Base-by-base conservation (phyloP, 92 coral and sea anemone genomes). In the Micromussa lordhowensis region DNA sequence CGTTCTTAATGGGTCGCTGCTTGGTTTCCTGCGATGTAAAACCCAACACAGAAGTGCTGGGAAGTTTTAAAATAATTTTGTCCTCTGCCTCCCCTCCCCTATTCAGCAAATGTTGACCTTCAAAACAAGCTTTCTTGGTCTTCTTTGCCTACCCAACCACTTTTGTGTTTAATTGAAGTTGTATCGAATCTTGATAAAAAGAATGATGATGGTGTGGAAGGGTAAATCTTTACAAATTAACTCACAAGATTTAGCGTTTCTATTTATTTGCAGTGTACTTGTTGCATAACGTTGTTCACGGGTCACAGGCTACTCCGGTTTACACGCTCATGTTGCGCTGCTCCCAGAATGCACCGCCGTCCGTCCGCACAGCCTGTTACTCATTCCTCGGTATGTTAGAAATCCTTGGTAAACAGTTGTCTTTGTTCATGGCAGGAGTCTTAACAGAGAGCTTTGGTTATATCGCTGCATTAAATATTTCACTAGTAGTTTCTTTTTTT, bases 281-380 rank as follows among this genome's bases (percentile, higher is more conserved):
- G 31, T 63, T 92, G 66, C 96, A 93, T 79, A 93, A 93, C 85
- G 85, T 93, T 38, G 93, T 98, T 32, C 91, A 92, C 54, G 99
- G 99, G 48, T 95, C 96, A 77, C 91, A 96, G 82, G 94, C 99
- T 28, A 98, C 93, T 1, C 97, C 97, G 17, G 93, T 94, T 61
- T 96, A 91, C 78, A 87, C 92, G 14, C 87, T 96, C 48, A 93
- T 96, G 91, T 85, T 96, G 24, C 77, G 76, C 17, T 92, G 95
- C 81, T 87, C 95, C 77, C 95, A 93, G 72, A 77, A 85, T 86
- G 96, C 96, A 57, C 99, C 90, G 19, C 88, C 74, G 44, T 53
- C 91, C 69, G 24, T 87, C 35, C 97, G 94, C 76, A 93, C 98
- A 9, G 94, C 98, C 15, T 96, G 90, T 82, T 91, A 93, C 83